Evolutionary conservation across 2,113 vertebrate species (phyloP), one percentile per base, ranked within the genome.

Genomic region (Spilogale gracilis): DNA sequence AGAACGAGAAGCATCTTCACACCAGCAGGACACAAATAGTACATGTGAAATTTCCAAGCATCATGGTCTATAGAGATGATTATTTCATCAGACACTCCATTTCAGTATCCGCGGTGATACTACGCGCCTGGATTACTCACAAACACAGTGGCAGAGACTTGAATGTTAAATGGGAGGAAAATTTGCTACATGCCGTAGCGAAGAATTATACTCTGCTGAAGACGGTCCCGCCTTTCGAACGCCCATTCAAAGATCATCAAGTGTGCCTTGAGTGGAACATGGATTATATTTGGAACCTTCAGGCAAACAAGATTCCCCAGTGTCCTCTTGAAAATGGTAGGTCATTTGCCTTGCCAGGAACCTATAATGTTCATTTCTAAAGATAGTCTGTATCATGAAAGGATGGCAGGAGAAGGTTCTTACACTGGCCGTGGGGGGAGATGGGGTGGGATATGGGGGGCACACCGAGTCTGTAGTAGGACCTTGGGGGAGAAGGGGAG

Each of bases 261-360:
- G 98, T 97, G 83, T 99, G 99, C 95, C 98, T 99, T 65, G 99
- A 99, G 38, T 99, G 99, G 99, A 98, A 99, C 52, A 96, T 98
- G 94, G 99, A 98, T 88, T 99, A 99, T 74, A 96, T 98, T 76
- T 99, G 99, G 99, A 99, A 97, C 96, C 98, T 99, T 27, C 99
- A 89, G 95, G 99, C 98, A 74, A 98, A 99, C 93, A 98, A 87
- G 98, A 98, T 99, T 94, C 97, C 98, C 89, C 99, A 98, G 92
- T 99, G 99, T 93, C 98, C 98, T 50, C 98, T 98, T 38, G 99
- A 99, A 97, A 99, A 98, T 87, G 99, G 99, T 99, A 98, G 96
- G 99, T 98, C 54, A 0, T 86, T 58, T 25, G 71, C 84, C 71
- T 67, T 48, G 23, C 27, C 12, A 4, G 84, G 38, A 50, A 43